Evolutionary conservation across 2,888 invertebrate genomes (phyloP).

Genomic region (Eilema griseolum): DNA sequence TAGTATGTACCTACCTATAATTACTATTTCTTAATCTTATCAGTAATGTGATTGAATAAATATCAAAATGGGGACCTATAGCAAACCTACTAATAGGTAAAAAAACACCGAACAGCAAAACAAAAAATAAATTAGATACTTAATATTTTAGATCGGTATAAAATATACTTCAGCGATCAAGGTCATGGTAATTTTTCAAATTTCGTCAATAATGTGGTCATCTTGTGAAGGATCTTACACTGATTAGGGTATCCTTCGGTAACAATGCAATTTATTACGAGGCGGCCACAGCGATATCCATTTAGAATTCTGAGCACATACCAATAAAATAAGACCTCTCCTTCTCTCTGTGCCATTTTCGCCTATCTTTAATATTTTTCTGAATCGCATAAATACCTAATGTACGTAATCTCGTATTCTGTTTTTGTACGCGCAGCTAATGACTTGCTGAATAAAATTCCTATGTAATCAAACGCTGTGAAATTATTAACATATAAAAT

Average conservation of each 20-base stretch:
- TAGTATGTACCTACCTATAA: too few species aligned
- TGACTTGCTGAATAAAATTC: constrained; percentile 35
- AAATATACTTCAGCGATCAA: neutral
- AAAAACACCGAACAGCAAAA: neutral
- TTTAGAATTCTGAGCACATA: constrained; percentile 11
- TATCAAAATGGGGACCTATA: neutral
- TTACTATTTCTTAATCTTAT: neutral
- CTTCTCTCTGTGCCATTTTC: constrained; percentile 8
- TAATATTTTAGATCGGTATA: too few species aligned
- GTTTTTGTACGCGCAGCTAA: constrained; percentile 31
- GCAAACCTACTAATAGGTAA: neutral
- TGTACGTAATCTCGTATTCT: constrained; percentile 33
- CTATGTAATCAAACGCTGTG: constrained; percentile 32
- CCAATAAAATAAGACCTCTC: constrained; percentile 12
- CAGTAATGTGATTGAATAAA: neutral
- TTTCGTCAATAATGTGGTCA: neutral
- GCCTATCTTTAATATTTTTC: constrained; percentile 20
- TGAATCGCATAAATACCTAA: constrained; percentile 31
- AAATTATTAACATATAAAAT: constrained; percentile 44
- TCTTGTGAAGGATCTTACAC: neutral
- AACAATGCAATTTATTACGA: constrained; percentile 8
- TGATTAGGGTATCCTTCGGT: constrained; percentile 5
- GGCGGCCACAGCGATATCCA: neutral
- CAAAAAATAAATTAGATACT: neutral
- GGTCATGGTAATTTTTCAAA: neutral